These are phyloP conservation scores for Tychaedon coryphoeus DNA, from an alignment of 2,113 vertebrate genomes.

Conservation along the genomic window DNA sequence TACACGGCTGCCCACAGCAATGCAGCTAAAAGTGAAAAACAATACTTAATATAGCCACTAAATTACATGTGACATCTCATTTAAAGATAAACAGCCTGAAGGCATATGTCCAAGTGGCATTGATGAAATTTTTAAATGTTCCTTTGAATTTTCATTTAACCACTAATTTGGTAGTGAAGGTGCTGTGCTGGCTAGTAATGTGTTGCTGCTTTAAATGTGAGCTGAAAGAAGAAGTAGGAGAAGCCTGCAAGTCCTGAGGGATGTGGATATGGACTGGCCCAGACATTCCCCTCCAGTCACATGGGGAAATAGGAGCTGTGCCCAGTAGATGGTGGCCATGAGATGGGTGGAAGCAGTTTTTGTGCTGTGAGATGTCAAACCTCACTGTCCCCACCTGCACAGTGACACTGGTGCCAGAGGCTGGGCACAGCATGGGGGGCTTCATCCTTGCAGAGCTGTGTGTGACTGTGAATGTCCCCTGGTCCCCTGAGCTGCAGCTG, in stretches of 20 bases:
- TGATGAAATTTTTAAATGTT: constrained; percentile 51
- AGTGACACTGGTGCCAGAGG: background rate
- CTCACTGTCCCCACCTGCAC: rapidly evolving
- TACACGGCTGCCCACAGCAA: constrained; percentile 31
- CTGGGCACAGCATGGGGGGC: background rate
- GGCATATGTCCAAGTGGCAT: constrained; percentile 29
- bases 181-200: background rate
- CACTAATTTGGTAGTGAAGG: background rate
- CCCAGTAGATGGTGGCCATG: background rate
- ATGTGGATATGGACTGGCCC: rapidly evolving
- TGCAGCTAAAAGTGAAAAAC: constrained; percentile 13
- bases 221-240: background rate
- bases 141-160: constrained; percentile 33
- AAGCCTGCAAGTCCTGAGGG: background rate
- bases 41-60: constrained; percentile 39
- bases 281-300: background rate
- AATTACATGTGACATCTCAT: constrained; percentile 60
- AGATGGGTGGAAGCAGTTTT: background rate
- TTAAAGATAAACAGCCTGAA: constrained; percentile 55
- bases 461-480: rapidly evolving
- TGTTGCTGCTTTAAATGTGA: background rate
- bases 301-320: background rate
- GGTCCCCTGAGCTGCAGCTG: background rate
- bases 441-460: background rate
- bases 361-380: background rate